Percentiles rank a stretch among this genome's conserved stretches.
phyloP scores from a whole-genome alignment of 2,113 vertebrate genomes.

The Pseudorasbora parva region DNA sequence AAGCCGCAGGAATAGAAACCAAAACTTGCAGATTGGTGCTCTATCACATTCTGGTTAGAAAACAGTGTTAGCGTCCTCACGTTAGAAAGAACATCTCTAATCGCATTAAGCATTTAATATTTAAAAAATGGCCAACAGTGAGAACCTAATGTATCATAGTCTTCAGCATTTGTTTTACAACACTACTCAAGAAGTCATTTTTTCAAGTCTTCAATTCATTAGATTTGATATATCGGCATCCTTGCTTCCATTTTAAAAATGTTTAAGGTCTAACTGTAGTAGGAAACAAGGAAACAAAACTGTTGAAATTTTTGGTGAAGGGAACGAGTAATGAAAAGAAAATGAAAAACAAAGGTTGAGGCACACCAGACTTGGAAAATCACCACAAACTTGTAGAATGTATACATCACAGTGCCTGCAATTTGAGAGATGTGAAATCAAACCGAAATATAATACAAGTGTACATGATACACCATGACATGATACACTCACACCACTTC shows the following conservation, averaged over 20 bases:
- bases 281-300: not conserved
- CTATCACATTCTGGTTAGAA: not conserved
- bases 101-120: conserved; percentile 53
- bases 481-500: conserved; percentile 50
- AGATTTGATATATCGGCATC: not conserved
- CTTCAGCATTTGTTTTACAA: not conserved
- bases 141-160: conserved; percentile 11
- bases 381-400: conserved; percentile 36
- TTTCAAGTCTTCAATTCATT: not conserved
- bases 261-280: not conserved
- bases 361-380: conserved; percentile 37
- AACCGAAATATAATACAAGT: conserved; percentile 39
- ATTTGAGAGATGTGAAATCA: conserved; percentile 22
- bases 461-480: conserved; percentile 37
- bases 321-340: not conserved
- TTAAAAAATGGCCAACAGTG: conserved; percentile 53
- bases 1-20: not conserved
- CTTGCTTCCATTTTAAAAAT: not conserved
- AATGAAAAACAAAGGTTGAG: conserved; percentile 6
- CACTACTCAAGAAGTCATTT: not conserved
- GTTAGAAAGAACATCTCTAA: conserved; percentile 16
- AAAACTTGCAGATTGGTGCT: not conserved
- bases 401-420: conserved; percentile 41
- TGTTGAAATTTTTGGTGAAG: not conserved
- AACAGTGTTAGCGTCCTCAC: not conserved